A percentile compares a stretch with the other conserved stretches of the same genome.
phyloP scores from a whole-genome alignment of 1,140 invertebrate genomes.

The Ectropis grisescens region DNA sequence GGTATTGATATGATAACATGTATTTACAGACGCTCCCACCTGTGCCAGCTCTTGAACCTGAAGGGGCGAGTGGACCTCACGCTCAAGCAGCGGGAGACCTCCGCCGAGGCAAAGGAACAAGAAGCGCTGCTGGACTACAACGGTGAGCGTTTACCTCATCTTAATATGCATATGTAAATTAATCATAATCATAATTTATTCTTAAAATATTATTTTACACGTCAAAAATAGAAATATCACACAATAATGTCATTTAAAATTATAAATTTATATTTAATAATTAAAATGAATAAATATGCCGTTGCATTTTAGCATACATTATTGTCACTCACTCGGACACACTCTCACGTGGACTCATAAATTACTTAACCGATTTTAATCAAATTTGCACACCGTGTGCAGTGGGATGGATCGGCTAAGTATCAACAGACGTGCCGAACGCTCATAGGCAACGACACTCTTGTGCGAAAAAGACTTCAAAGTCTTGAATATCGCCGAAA shows the following conservation, averaged over 20 bases:
- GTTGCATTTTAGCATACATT: too few relatives aligned
- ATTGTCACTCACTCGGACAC: too few relatives aligned
- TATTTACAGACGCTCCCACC: slow-evolving; percentile 38
- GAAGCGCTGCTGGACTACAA: slow-evolving; percentile 44
- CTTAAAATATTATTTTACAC: background rate
- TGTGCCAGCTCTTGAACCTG: slow-evolving; percentile 51
- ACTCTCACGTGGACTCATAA: background rate
- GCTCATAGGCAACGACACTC: too few relatives aligned
- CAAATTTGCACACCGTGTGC: too few relatives aligned
- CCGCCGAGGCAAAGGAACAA: slow-evolving; percentile 5
- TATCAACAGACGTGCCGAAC: background rate
- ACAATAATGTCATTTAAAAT: too few relatives aligned
- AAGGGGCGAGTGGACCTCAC: slow-evolving; percentile 41
- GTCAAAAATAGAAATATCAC: background rate
- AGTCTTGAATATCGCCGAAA: too few relatives aligned
- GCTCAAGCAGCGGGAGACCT: slow-evolving; percentile 17
- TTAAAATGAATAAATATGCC: too few relatives aligned
- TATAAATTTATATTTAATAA: background rate
- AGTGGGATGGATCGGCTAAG: background rate
- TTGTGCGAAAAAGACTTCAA: too few relatives aligned
- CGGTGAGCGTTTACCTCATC: slow-evolving; percentile 22
- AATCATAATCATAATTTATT: too few relatives aligned
- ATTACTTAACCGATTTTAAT: too few relatives aligned
- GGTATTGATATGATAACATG: too few relatives aligned
- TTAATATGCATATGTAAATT: background rate